Percentiles rank a stretch among this genome's conserved stretches.
Conservation (phyloP, 2,797 vertebrate genomes). For the Mionectes olivaceus region DNA sequence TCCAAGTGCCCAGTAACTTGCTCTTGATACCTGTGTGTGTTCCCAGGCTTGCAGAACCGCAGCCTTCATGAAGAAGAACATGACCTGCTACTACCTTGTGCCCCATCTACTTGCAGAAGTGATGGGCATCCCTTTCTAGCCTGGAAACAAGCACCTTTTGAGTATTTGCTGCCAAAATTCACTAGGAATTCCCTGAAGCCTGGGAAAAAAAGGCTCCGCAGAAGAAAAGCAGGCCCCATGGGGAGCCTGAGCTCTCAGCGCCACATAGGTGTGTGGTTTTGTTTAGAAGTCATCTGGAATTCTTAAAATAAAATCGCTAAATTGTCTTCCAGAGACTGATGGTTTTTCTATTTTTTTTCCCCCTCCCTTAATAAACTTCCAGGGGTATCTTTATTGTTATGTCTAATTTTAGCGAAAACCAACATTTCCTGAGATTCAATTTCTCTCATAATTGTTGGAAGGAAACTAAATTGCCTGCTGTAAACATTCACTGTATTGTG, state of each 20-base stretch:
- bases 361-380: slow-evolving; percentile 77
- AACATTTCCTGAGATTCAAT: slow-evolving; percentile 99
- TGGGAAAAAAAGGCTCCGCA: not conserved
- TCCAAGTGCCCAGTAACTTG: not conserved
- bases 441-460: slow-evolving; percentile 99
- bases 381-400: slow-evolving; percentile 89
- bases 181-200: not conserved
- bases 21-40: fast-evolving
- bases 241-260: not conserved
- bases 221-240: not conserved
- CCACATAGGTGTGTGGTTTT: slow-evolving; percentile 11
- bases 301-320: slow-evolving; percentile 64
- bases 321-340: slow-evolving; percentile 83
- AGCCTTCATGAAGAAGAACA: fast-evolving
- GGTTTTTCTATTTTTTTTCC: not conserved
- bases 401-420: slow-evolving; percentile 91
- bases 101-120: not conserved
- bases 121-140: not conserved
- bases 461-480: slow-evolving; percentile 94
- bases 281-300: slow-evolving; percentile 53
- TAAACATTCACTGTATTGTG: slow-evolving; percentile 92
- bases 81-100: not conserved
- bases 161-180: not conserved
- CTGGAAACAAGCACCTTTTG: not conserved
- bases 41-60: not conserved